Evolutionary conservation across 2,797 vertebrate species (phyloP).

Genomic region (Lagodon rhomboides): DNA sequence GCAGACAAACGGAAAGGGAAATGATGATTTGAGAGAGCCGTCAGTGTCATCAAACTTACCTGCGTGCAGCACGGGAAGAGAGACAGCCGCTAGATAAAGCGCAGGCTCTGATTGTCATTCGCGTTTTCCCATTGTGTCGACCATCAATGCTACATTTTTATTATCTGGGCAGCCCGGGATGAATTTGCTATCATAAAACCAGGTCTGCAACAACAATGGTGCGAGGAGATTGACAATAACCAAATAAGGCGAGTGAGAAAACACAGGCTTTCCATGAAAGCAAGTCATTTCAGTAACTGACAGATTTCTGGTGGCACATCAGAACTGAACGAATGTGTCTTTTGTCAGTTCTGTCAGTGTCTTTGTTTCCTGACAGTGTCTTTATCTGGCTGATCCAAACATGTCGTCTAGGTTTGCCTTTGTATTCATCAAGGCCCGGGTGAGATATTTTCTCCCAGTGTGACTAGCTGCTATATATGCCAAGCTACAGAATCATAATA

Average conservation of each 20-base stretch:
- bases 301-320: slow-evolving; percentile 71
- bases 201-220: slow-evolving; percentile 48
- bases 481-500: slow-evolving; percentile 36
- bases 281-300: slow-evolving; percentile 78
- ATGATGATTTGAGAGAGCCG: slow-evolving; percentile 53
- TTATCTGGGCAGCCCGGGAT: slow-evolving; percentile 56
- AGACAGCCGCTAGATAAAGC: slow-evolving; percentile 23
- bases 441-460: slow-evolving; percentile 46
- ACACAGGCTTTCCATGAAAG: slow-evolving; percentile 67
- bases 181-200: slow-evolving; percentile 63
- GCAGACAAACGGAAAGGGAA: slow-evolving; percentile 36
- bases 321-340: slow-evolving; percentile 63
- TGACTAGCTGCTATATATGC: slow-evolving; percentile 33
- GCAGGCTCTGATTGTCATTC: slow-evolving; percentile 49
- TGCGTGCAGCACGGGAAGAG: slow-evolving; percentile 32
- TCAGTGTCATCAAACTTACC: slow-evolving; percentile 64
- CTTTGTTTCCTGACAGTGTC: slow-evolving; percentile 74
- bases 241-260: slow-evolving; percentile 64
- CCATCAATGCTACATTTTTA: slow-evolving; percentile 40
- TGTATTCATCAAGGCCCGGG: slow-evolving; percentile 50
- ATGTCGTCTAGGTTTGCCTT: slow-evolving; percentile 56
- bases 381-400: slow-evolving; percentile 77
- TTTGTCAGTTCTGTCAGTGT: slow-evolving; percentile 69
- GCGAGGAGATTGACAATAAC: slow-evolving; percentile 67
- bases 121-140: slow-evolving; percentile 65